Conservation (phyloP, 1,140 invertebrate genomes). For the Leguminivora glycinivorella region DNA sequence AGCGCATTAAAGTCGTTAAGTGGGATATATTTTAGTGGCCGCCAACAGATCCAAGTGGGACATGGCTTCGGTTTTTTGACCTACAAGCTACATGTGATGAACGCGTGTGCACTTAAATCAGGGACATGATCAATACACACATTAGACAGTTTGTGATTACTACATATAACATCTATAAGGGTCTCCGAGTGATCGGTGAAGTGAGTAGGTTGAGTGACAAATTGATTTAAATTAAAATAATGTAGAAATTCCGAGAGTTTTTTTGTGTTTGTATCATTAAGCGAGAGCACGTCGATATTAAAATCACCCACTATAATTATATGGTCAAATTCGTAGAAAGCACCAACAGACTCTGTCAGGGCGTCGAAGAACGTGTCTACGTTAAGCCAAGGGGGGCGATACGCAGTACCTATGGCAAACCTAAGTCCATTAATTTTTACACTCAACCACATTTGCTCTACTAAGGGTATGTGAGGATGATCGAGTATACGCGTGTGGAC, state of each 20-base stretch:
- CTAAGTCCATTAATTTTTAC: background rate
- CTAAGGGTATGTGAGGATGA: background rate
- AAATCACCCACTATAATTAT: background rate
- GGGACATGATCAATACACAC: too few relatives aligned
- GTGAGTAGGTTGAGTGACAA: slow-evolving; percentile 1
- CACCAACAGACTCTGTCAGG: background rate
- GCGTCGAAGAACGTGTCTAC: slow-evolving; percentile 24
- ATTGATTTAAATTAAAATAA: background rate
- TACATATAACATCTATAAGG: slow-evolving; percentile 10
- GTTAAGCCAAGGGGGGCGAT: slow-evolving; percentile 21
- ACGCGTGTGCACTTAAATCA: too few relatives aligned
- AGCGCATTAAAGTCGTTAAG: too few relatives aligned
- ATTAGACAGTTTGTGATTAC: too few relatives aligned
- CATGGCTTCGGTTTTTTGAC: too few relatives aligned
- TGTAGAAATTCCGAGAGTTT: background rate
- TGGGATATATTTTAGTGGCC: too few relatives aligned
- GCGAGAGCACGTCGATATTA: slow-evolving; percentile 2
- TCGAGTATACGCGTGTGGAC: background rate
- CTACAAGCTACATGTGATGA: too few relatives aligned
- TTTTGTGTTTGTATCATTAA: background rate
- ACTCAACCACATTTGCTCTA: slow-evolving; percentile 29
- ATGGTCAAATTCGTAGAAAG: slow-evolving; percentile 4
- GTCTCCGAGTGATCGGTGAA: too few relatives aligned
- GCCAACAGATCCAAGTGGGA: too few relatives aligned
- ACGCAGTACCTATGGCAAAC: slow-evolving; percentile 7